Percentiles rank a stretch among this genome's conserved stretches.
Conservation (phyloP, 53 echinoderm and acorn worm species). For the Pentamera pediparva region DNA sequence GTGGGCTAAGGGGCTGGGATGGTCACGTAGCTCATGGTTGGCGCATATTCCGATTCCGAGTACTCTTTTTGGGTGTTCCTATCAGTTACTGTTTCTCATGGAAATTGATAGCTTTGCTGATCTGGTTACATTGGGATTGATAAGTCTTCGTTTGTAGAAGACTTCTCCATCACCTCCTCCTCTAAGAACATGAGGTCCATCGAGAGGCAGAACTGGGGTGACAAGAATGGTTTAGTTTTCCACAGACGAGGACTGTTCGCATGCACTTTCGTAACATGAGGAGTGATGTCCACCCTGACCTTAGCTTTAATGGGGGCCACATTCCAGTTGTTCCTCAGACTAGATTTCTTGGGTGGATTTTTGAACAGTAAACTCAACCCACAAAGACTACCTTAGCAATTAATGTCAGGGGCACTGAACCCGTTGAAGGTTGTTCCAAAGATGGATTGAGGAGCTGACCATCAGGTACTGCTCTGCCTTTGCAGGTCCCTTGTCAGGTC, state of each 20-base stretch:
- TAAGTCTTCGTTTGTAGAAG: neutral
- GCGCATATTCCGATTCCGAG: too few species aligned
- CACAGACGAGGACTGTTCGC: neutral
- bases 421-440: slow-evolving; percentile 32
- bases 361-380: slow-evolving; percentile 1
- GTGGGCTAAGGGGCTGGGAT: too few species aligned
- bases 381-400: too few species aligned
- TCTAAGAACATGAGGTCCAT: neutral
- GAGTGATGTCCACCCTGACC: neutral
- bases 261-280: slow-evolving; percentile 5
- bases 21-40: too few species aligned
- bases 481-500: slow-evolving; percentile 27
- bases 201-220: too few species aligned
- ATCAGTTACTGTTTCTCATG: too few species aligned
- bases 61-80: too few species aligned
- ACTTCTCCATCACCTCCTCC: neutral
- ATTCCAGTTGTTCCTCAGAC: neutral
- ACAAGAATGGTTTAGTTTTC: slow-evolving; percentile 8
- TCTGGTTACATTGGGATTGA: neutral
- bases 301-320: neutral
- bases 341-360: neutral
- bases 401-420: neutral
- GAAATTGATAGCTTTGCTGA: neutral
- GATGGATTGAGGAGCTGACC: slow-evolving; percentile 38
- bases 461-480: neutral